Percentiles rank a stretch among this genome's conserved stretches.
phyloP scores from a whole-genome alignment of 2,888 invertebrate genomes.

The Globia sparganii region DNA sequence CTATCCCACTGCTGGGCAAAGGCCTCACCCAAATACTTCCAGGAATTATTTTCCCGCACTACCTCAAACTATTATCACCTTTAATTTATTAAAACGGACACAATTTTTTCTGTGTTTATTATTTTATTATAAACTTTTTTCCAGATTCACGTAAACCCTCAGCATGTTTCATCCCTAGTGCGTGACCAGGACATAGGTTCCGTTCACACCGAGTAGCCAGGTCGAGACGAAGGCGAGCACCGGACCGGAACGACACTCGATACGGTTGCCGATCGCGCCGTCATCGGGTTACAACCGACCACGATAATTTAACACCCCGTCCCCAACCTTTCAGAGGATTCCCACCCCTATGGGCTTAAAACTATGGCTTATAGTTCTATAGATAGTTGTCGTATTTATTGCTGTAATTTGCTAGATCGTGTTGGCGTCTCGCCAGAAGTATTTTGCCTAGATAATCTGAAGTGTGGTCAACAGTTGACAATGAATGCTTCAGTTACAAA shows the following conservation, averaged over 20 bases:
- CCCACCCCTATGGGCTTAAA: slow-evolving; percentile 46
- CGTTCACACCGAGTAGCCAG: slow-evolving; percentile 76
- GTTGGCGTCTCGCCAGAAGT: slow-evolving; percentile 76
- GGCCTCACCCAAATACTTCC: no score
- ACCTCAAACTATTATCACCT: no score
- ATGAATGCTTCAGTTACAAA: slow-evolving; percentile 61
- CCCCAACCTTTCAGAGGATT: slow-evolving; percentile 39
- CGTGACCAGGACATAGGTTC: slow-evolving; percentile 79
- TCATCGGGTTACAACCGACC: slow-evolving; percentile 80
- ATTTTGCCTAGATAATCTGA: slow-evolving; percentile 77
- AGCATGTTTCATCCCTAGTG: slow-evolving; percentile 55
- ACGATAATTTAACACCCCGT: slow-evolving; percentile 56
- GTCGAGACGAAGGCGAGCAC: slow-evolving; percentile 74
- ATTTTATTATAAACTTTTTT: background rate
- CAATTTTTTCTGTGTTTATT: no score
- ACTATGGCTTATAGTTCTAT: slow-evolving; percentile 43
- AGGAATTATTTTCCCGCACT: no score
- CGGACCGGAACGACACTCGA: slow-evolving; percentile 84
- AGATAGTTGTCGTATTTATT: slow-evolving; percentile 33
- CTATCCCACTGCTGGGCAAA: no score
- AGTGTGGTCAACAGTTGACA: slow-evolving; percentile 72
- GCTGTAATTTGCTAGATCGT: slow-evolving; percentile 65
- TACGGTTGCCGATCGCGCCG: slow-evolving; percentile 79
- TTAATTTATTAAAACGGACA: no score
- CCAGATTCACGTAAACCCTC: background rate